Evolutionary conservation across 2,888 invertebrate species (phyloP).

Genomic region (Dryomyza anilis): DNA sequence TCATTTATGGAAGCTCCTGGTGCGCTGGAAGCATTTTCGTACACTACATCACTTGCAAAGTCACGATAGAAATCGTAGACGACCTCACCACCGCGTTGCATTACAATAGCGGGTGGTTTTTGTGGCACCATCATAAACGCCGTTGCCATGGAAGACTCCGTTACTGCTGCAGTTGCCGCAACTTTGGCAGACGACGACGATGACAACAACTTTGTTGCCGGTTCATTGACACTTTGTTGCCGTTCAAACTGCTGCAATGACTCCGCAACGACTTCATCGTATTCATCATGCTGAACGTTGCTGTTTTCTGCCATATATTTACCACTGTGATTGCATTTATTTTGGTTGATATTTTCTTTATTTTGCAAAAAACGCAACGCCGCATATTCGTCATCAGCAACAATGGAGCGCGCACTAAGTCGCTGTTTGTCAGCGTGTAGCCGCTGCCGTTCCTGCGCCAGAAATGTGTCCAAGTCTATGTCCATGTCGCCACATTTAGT

Average conservation of each 20-base stretch:
- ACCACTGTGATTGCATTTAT: constrained; percentile 30
- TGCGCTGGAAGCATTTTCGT: constrained; percentile 2
- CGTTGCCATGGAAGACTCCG: constrained; percentile 12
- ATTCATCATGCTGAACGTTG: constrained; percentile 18
- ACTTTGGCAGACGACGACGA: neutral
- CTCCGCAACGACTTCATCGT: constrained; percentile 28
- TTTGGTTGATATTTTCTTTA: neutral
- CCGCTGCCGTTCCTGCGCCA: constrained; percentile 42
- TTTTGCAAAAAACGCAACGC: constrained; percentile 40
- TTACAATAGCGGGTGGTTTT: neutral
- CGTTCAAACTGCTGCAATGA: constrained; percentile 37
- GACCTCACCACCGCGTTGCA: neutral
- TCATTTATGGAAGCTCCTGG: neutral
- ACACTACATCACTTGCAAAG: neutral
- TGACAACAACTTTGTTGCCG: constrained; percentile 19
- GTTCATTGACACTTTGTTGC: constrained; percentile 15
- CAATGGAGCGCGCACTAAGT: constrained; percentile 28
- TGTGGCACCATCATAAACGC: neutral
- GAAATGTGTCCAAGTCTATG: constrained; percentile 49
- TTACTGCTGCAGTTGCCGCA: neutral
- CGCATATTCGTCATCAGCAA: constrained; percentile 35
- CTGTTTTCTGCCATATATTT: neutral
- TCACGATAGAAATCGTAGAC: neutral
- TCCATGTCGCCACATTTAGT: constrained; percentile 4
- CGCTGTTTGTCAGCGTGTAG: constrained; percentile 43